Evolutionary conservation across 2,888 invertebrate genomes (phyloP), one percentile per base, ranked within the genome.

Genomic region (Rhabditoides inermis): DNA sequence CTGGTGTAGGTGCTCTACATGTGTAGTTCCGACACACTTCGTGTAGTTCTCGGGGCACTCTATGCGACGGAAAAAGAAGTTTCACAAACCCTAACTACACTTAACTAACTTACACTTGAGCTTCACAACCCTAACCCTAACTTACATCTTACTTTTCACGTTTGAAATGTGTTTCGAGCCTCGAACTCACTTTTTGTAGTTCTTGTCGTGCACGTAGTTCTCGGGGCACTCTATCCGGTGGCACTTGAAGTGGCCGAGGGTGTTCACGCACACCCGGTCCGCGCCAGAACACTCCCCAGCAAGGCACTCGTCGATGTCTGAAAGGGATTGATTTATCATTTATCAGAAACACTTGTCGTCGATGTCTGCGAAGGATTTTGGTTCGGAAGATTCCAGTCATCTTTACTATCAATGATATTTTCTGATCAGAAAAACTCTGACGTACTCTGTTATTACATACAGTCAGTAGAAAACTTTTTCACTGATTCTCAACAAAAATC

Each of bases 161-260:
- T n/a, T n/a, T n/a, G n/a, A n/a, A n/a, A n/a, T n/a, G n/a, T n/a
- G n/a, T n/a, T n/a, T n/a, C n/a, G n/a, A n/a, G n/a, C n/a, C n/a
- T n/a, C n/a, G 37, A 18, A 81, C 84, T 82, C 78, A 90, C 90
- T 90, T 89, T 75, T 85, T 88, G 56, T 86, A 84, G 49, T 83
- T 82, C 0, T 80, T 77, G 68, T 92, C 90, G 49, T 84, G 84
- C 25, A 84, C 80, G 78, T 92, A 95, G 45, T 89, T 88, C 0
- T 82, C 75, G 0, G 92, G 92, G 77, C 95, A 95, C 42, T 83
- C 81, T 59, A 94, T 86, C 20, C 82, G 82, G 68, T 88, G 88
- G 76, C 94, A 95, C 71, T 88, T 86, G 79, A 84, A 88, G 52
- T 86, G 83, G 1, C 95, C 95, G 54, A 88, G 82, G 1, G 86